These are phyloP conservation scores for Cylloceria caligata DNA, from an alignment of 2,888 invertebrate genomes.

Conservation along the genomic window DNA sequence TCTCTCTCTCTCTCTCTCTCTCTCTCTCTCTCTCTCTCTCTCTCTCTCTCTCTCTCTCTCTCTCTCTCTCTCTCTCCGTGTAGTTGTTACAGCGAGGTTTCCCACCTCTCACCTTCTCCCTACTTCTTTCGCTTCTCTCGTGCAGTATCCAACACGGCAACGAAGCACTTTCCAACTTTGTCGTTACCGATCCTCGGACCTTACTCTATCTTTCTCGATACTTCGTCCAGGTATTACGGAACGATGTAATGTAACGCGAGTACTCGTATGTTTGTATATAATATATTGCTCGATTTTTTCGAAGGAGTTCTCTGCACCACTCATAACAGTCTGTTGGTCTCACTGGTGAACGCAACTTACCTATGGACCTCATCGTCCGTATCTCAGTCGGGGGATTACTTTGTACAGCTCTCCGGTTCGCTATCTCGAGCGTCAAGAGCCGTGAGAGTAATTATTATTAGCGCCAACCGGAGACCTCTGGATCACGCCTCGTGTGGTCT, in stretches of 20 bases:
- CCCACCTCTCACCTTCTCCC: slow-evolving; percentile 23
- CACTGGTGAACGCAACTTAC: slow-evolving; percentile 18
- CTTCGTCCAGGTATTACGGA: slow-evolving; percentile 18
- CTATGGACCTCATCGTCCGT: slow-evolving; percentile 24
- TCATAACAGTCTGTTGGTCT: background rate
- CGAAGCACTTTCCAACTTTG: slow-evolving; percentile 21
- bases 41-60: slow-evolving; percentile 3
- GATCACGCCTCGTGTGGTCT: slow-evolving; percentile 9
- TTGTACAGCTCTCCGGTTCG: slow-evolving; percentile 31
- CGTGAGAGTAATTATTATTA: slow-evolving; percentile 43
- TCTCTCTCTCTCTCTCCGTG: background rate
- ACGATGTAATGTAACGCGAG: background rate
- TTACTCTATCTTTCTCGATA: slow-evolving; percentile 19
- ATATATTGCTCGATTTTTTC: background rate
- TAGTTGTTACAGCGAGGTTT: slow-evolving; percentile 16
- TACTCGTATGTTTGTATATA: background rate
- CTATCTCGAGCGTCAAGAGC: slow-evolving; percentile 23
- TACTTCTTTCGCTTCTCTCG: slow-evolving; percentile 22
- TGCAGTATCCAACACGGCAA: background rate
- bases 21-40: background rate
- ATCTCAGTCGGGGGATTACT: slow-evolving; percentile 11
- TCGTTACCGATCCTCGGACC: background rate
- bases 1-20: background rate
- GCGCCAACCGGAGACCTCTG: slow-evolving; percentile 27
- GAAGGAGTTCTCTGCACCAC: background rate